These are phyloP conservation scores for Glaucopsyche alexis DNA, from an alignment of 2,888 invertebrate genomes.

Conservation along the genomic window DNA sequence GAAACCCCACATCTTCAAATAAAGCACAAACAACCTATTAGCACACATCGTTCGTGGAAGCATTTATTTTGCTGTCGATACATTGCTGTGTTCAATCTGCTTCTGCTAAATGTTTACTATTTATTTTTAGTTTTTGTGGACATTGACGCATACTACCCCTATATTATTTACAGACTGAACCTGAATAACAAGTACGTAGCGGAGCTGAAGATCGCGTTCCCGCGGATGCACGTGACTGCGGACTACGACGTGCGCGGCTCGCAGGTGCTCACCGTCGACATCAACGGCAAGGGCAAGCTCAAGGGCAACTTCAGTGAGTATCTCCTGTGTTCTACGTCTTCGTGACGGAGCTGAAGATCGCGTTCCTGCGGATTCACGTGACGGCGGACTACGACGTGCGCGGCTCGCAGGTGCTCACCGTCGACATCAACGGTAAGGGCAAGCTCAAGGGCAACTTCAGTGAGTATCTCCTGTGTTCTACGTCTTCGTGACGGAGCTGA, in stretches of 20 bases:
- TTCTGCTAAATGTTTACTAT: too few relatives aligned
- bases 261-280: conserved; percentile 86
- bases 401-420: conserved; percentile 65
- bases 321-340: neutral
- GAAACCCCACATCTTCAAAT: too few relatives aligned
- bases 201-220: conserved; percentile 82
- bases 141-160: neutral
- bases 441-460: conserved; percentile 83
- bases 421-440: conserved; percentile 87
- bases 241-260: conserved; percentile 85
- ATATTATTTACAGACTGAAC: conserved; percentile 73
- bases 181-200: conserved; percentile 81
- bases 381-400: too few relatives aligned
- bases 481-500: too few relatives aligned
- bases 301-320: conserved; percentile 85
- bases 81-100: too few relatives aligned
- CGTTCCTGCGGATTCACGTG: too few relatives aligned
- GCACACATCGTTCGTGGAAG: too few relatives aligned
- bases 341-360: too few relatives aligned
- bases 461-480: conserved; percentile 59
- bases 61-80: too few relatives aligned
- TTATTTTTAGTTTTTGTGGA: too few relatives aligned
- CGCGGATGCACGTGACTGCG: conserved; percentile 81
- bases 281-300: conserved; percentile 84
- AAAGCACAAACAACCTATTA: too few relatives aligned